These are phyloP conservation scores for Periparus ater DNA, from an alignment of 2,797 vertebrate species.

Conservation along the genomic window DNA sequence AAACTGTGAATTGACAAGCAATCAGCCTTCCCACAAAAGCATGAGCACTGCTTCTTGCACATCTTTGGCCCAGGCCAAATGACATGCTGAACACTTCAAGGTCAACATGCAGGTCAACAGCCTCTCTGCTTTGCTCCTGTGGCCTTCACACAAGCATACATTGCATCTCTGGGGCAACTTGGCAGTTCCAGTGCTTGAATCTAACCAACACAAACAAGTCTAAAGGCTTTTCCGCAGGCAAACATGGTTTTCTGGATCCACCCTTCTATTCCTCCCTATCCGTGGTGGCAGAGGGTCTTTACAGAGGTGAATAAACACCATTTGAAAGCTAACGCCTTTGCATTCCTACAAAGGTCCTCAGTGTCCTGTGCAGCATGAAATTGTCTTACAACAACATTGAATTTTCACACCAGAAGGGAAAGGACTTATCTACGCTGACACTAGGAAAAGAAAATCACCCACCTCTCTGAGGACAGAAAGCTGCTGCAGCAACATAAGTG, in stretches of 20 bases:
- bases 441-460: conserved; percentile 20
- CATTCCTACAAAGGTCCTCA: neutral
- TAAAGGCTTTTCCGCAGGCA: neutral
- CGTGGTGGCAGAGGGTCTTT: neutral
- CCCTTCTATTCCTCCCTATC: neutral
- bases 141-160: neutral
- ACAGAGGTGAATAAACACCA: neutral
- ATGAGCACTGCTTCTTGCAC: neutral
- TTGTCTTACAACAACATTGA: neutral
- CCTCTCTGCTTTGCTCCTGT: neutral
- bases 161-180: neutral
- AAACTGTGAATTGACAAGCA: neutral
- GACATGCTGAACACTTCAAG: rapidly evolving
- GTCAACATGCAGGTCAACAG: neutral
- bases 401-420: neutral
- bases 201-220: neutral
- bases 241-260: neutral
- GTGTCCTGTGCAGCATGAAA: neutral
- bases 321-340: neutral
- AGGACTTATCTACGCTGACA: neutral
- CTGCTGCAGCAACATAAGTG: conserved; percentile 51
- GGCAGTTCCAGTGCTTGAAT: neutral
- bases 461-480: conserved; percentile 10
- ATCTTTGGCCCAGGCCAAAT: neutral
- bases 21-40: neutral